A percentile compares a stretch with the other conserved stretches of the same genome.
Evolutionary conservation across 2,113 vertebrate genomes (phyloP).

Genomic region (Rhea americana): DNA sequence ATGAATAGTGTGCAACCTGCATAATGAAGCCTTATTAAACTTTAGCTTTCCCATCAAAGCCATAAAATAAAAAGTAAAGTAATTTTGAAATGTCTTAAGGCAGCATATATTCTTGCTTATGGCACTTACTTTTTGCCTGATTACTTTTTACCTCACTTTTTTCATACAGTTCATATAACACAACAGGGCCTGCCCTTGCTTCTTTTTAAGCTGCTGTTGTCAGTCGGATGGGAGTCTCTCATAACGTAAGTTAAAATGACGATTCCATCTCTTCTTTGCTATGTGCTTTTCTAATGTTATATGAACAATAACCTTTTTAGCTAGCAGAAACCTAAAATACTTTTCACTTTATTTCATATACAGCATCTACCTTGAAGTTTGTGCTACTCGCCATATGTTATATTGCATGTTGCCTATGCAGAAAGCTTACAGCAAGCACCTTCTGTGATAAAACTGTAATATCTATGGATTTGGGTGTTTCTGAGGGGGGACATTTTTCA

Average conservation of each 20-base stretch:
- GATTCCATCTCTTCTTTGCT: neutral
- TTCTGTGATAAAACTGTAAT: neutral
- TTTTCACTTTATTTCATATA: neutral
- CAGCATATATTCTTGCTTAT: neutral
- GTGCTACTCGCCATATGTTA: neutral
- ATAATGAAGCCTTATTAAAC: too few species aligned
- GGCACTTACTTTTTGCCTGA: too few species aligned
- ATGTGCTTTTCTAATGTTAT: neutral
- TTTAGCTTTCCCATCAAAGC: neutral
- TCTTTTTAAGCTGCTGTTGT: neutral
- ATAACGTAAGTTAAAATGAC: neutral
- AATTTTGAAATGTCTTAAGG: neutral
- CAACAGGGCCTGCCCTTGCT: neutral
- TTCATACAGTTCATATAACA: neutral
- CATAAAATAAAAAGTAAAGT: neutral
- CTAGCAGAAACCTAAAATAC: neutral
- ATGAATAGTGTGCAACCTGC: neutral
- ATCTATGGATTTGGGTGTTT: too few species aligned
- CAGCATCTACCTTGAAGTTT: neutral
- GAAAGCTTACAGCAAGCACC: neutral
- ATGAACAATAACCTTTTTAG: neutral
- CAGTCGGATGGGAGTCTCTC: neutral
- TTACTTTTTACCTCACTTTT: neutral
- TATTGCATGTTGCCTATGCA: neutral
- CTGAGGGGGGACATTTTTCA: neutral